phyloP scores from a whole-genome alignment of 2,888 invertebrate species.

The Chrysodeixis includens region DNA sequence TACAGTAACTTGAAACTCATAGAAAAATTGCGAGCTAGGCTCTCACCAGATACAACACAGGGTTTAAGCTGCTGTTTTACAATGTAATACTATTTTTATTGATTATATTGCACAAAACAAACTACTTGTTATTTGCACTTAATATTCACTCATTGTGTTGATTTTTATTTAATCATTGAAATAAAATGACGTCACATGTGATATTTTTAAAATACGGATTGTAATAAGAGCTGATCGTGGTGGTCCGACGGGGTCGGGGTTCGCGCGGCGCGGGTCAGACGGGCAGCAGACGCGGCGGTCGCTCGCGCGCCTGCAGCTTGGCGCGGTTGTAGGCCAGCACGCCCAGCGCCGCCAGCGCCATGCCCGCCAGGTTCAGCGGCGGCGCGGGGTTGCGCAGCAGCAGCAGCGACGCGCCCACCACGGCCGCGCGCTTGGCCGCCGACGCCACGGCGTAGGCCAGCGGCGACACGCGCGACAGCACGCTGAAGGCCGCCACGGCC shows the following conservation, averaged over 20 bases:
- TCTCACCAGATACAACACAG: too few species aligned
- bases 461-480: constrained; percentile 97
- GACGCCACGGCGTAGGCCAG: constrained; percentile 98
- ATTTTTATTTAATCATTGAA: neutral
- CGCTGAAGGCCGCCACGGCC: constrained; percentile 98
- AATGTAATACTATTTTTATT: neutral
- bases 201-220: neutral
- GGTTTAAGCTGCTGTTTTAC: neutral
- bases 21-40: too few species aligned
- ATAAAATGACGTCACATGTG: neutral
- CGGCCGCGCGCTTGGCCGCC: constrained; percentile 97
- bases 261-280: constrained; percentile 62
- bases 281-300: constrained; percentile 62
- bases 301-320: constrained; percentile 58
- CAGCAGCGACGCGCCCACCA: constrained; percentile 96
- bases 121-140: neutral
- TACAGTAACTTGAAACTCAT: too few species aligned
- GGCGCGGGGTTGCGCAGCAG: constrained; percentile 97
- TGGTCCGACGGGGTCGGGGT: neutral
- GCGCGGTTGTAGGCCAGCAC: constrained; percentile 95
- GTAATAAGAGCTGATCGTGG: neutral
- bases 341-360: constrained; percentile 96
- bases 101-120: neutral
- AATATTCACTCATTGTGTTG: too few species aligned
- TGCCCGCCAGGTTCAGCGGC: constrained; percentile 95